A percentile compares a stretch with the other conserved stretches of the same genome.
Evolutionary conservation across 2,797 vertebrate genomes (phyloP).

Genomic region (Rhincodon typus): DNA sequence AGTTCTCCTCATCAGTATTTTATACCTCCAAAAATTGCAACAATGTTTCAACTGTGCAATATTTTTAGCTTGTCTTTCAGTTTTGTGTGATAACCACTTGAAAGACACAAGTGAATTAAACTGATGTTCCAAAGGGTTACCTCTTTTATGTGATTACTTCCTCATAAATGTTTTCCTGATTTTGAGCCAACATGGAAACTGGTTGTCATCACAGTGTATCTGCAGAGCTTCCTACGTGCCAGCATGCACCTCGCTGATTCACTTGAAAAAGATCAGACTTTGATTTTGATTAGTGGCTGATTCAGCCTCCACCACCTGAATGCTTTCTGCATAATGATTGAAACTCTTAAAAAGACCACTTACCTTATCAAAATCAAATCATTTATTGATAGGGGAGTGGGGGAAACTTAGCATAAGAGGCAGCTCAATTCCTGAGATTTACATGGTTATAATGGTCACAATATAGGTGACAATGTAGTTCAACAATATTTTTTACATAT

Average conservation of each 20-base stretch:
- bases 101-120: slow-evolving; percentile 11
- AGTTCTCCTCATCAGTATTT: not conserved
- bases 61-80: slow-evolving; percentile 21
- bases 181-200: slow-evolving; percentile 1
- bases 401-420: not conserved
- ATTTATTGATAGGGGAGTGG: not conserved
- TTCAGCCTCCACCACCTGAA: not conserved
- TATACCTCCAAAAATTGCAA: not conserved
- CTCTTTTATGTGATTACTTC: not conserved
- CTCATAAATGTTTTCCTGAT: not conserved
- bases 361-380: not conserved
- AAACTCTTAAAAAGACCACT: not conserved
- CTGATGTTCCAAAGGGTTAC: not conserved
- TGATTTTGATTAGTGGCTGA: not conserved
- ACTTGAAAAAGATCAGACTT: slow-evolving; percentile 24
- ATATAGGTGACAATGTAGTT: not conserved
- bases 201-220: slow-evolving; percentile 25
- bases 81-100: not conserved
- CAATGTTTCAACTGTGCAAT: slow-evolving; percentile 1
- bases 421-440: not conserved
- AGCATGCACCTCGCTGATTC: not conserved
- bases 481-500: not conserved
- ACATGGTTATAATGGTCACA: not conserved
- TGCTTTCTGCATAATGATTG: not conserved
- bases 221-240: slow-evolving; percentile 9